Conservation (phyloP, 2,888 invertebrate genomes). For the Ligdia adustata region DNA sequence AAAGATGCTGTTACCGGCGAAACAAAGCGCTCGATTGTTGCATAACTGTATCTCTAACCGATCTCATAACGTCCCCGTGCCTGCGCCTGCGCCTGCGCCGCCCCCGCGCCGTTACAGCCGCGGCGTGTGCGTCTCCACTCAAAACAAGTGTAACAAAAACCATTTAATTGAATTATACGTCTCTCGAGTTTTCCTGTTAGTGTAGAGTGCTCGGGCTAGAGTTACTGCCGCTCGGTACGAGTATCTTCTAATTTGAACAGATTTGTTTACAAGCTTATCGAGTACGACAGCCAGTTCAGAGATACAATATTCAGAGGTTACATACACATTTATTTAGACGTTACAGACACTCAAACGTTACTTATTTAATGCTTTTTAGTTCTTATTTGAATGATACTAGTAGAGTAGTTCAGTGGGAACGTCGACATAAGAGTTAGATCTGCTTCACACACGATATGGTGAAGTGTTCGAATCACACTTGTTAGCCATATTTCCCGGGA, state of each 20-base stretch:
- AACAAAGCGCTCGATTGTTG: constrained; percentile 28
- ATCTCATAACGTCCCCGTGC: constrained; percentile 8
- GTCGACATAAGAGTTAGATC: no score
- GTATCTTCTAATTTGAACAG: background rate
- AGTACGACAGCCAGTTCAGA: background rate
- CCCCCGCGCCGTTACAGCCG: constrained; percentile 1
- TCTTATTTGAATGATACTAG: no score
- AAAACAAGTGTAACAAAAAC: constrained; percentile 20
- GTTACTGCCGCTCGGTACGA: background rate
- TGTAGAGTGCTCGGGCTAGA: background rate
- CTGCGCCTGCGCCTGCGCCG: constrained; percentile 10
- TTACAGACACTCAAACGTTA: no score
- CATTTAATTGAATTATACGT: constrained; percentile 24
- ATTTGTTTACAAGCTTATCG: background rate
- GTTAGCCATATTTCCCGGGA: background rate
- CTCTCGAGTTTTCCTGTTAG: constrained; percentile 24
- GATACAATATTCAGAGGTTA: no score
- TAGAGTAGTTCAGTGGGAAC: no score
- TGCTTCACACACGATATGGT: no score
- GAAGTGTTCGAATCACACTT: background rate
- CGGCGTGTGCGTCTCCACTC: constrained; percentile 4
- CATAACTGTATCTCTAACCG: constrained; percentile 13
- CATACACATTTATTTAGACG: no score
- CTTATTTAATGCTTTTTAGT: no score
- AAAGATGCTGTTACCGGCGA: constrained; percentile 19